Conservation (phyloP, 2,888 invertebrate species). For the Chorisops tibialis region DNA sequence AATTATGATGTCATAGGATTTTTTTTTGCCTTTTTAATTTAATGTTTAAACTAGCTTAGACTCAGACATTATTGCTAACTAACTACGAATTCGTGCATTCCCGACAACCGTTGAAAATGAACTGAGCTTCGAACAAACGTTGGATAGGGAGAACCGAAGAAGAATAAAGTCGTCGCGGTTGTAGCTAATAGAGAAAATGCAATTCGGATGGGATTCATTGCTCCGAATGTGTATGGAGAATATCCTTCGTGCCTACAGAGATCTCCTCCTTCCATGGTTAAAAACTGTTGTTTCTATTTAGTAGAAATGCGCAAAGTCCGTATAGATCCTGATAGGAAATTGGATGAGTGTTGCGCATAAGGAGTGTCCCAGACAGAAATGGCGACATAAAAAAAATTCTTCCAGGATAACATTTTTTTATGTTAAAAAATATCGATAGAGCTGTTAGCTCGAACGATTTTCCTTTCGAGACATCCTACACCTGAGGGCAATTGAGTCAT, state of each 20-base stretch:
- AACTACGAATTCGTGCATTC: slow-evolving; percentile 36
- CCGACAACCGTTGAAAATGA: slow-evolving; percentile 38
- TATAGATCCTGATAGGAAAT: background rate
- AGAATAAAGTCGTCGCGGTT: too few relatives aligned
- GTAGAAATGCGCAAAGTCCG: slow-evolving; percentile 11
- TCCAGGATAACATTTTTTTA: too few relatives aligned
- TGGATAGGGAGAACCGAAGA: too few relatives aligned
- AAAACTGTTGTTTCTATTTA: background rate
- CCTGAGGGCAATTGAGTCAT: too few relatives aligned
- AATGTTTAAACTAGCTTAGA: slow-evolving; percentile 30
- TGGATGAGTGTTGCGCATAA: slow-evolving; percentile 29
- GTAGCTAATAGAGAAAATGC: slow-evolving; percentile 1
- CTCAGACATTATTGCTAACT: slow-evolving; percentile 37
- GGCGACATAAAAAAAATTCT: too few relatives aligned
- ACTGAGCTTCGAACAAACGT: too few relatives aligned
- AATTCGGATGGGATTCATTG: background rate
- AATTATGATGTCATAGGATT: background rate
- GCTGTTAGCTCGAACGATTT: too few relatives aligned
- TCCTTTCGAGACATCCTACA: too few relatives aligned
- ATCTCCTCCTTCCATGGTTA: background rate
- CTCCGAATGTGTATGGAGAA: too few relatives aligned
- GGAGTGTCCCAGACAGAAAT: slow-evolving; percentile 32
- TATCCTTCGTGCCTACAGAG: background rate
- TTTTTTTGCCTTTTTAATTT: slow-evolving; percentile 13
- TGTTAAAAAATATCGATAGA: too few relatives aligned